Percentiles rank a stretch among this genome's conserved stretches.
Conservation (phyloP, 2,797 vertebrate genomes). For the Sebastes glaucus region DNA sequence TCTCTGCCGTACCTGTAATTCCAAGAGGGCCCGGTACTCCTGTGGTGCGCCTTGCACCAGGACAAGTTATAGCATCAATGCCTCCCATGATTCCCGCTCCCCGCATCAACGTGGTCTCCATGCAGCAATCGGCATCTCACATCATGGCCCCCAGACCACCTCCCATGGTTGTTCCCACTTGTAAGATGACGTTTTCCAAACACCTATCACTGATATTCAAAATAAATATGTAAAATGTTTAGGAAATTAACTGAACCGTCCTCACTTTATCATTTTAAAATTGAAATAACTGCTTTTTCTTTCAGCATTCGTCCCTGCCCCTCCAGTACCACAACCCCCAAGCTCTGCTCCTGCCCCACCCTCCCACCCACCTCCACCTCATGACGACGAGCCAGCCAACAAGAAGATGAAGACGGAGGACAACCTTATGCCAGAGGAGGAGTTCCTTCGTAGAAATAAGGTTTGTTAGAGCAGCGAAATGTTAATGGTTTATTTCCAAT, state of each 20-base stretch:
- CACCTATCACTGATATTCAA: not conserved
- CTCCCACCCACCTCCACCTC: slow-evolving; percentile 89
- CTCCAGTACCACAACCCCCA: slow-evolving; percentile 89
- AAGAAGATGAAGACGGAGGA: slow-evolving; percentile 99
- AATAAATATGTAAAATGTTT: not conserved
- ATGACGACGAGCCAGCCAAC: slow-evolving; percentile 93
- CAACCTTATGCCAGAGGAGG: slow-evolving; percentile 96
- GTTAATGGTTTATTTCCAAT: not conserved
- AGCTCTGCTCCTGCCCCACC: slow-evolving; percentile 88
- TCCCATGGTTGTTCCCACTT: slow-evolving; percentile 95
- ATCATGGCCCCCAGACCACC: slow-evolving; percentile 95
- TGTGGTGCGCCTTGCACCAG: slow-evolving; percentile 90
- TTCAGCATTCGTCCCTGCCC: slow-evolving; percentile 94
- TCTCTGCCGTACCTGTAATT: slow-evolving; percentile 94
- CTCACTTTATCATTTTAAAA: not conserved
- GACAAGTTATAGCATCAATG: slow-evolving; percentile 92
- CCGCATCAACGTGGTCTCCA: slow-evolving; percentile 95
- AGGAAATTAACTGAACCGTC: not conserved
- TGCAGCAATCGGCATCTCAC: slow-evolving; percentile 91
- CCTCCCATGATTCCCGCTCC: slow-evolving; percentile 93
- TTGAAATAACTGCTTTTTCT: not conserved
- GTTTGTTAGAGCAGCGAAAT: slow-evolving; percentile 61
- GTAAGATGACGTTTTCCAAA: slow-evolving; percentile 73
- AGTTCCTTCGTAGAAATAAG: slow-evolving; percentile 97
- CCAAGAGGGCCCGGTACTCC: slow-evolving; percentile 91